Base-by-base conservation (phyloP, 2,113 vertebrate species). In the Pedionomus torquatus region DNA sequence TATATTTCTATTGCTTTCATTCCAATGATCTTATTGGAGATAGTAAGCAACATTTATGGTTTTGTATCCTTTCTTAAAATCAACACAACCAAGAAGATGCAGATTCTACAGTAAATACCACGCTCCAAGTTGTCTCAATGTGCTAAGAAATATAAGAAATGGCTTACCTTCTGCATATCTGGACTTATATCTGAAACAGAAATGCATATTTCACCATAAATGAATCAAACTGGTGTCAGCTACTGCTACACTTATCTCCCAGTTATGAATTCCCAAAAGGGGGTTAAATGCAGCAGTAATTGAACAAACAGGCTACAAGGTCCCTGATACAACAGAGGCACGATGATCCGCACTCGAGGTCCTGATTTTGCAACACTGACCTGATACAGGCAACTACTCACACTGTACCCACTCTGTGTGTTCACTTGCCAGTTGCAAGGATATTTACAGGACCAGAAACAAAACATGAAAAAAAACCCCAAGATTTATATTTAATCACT, bases 121-220 rank as follows among this genome's bases (percentile, higher is more conserved):
- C 82, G 19, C 44, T 87, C 18, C 8, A 35, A 46, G 10, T 49
- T 19, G 58, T 46, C 20, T 21, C 11, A 85, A 83, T 35, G 30
- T 39, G 24, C 18, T 48, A 75, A 81, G 57, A 68, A 89, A 80
- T 25, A 13, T 5, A 52, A 76, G 7, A 93, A 64, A 43, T 7
- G 2, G 6, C 96, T 98, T 97, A 99, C 99, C 98, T 99, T 99
- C 95, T 99, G 99, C n/a, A 98, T 98, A 17, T 99, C 99, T 74
- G 98, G 97, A 81, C 98, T 98, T 78, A 97, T 90, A 95, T 98
- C 99, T 99, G 98, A 91, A 98, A 81, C 15, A 91, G 64, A 96
- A 88, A 88, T 57, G n/a, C 14, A 90, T 13, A 77, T 24, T 65
- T 65, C 28, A 66, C 23, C 17, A 41, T 37, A 61, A 93, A 17